Percentiles rank a stretch among this genome's conserved stretches.
phyloP scores from a whole-genome alignment of 2,888 invertebrate species.

The Bellardia bayeri region DNA sequence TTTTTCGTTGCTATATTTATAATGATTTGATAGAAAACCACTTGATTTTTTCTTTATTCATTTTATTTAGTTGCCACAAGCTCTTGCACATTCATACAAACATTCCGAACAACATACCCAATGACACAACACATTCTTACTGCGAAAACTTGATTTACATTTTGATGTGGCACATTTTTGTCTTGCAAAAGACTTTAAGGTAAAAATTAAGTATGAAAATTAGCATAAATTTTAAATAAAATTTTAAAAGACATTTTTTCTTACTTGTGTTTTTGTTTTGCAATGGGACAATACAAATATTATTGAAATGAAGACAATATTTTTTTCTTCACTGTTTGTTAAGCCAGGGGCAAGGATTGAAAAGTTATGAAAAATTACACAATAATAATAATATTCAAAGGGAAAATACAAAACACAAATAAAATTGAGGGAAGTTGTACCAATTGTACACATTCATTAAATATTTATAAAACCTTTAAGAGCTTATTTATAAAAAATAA shows the following conservation, averaged over 20 bases:
- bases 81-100: constrained; percentile 19
- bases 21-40: constrained; percentile 61
- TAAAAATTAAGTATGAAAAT: constrained; percentile 58
- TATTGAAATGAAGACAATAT: constrained; percentile 21
- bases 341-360: constrained; percentile 41
- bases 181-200: constrained; percentile 57
- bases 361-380: constrained; percentile 45
- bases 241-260: constrained; percentile 40
- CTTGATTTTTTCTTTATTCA: constrained; percentile 44
- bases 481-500: too few species aligned
- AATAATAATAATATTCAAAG: constrained; percentile 41
- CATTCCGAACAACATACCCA: not conserved
- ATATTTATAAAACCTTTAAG: not conserved
- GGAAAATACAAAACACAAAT: not conserved
- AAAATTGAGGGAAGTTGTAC: not conserved
- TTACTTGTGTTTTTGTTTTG: not conserved
- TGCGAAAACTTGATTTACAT: constrained; percentile 56
- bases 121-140: constrained; percentile 27
- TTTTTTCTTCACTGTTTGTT: not conserved
- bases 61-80: constrained; percentile 11
- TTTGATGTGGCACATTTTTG: constrained; percentile 55
- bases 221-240: constrained; percentile 65
- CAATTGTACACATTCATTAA: not conserved
- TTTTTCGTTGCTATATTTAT: not conserved
- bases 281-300: constrained; percentile 43